A percentile compares a stretch with the other conserved stretches of the same genome.
phyloP scores from a whole-genome alignment of 2,113 vertebrate genomes.

The Cryptomyrus ogoouensis region DNA sequence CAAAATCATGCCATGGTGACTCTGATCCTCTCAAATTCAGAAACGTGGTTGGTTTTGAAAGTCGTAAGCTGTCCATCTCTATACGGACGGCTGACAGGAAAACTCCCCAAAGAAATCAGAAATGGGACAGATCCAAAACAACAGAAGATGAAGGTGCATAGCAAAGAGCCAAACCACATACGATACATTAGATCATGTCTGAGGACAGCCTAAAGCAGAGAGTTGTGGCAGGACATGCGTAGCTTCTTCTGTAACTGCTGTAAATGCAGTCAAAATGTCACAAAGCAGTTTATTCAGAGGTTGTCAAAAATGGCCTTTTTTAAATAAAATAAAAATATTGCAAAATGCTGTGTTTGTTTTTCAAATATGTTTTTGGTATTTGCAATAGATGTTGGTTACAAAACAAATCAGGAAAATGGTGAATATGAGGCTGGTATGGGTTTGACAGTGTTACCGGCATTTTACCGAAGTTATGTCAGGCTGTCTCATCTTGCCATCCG shows the following conservation, averaged over 20 bases:
- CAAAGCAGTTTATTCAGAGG: neutral
- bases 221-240: neutral
- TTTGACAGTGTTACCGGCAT: neutral
- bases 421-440: neutral
- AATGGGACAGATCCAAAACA: neutral
- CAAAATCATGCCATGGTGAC: neutral
- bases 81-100: neutral
- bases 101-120: neutral
- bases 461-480: conserved; percentile 33
- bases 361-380: neutral
- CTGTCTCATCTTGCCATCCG: conserved; percentile 53
- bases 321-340: neutral
- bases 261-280: neutral
- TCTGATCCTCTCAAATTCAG: neutral
- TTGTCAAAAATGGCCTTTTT: neutral
- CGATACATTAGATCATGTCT: neutral
- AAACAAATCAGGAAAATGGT: neutral
- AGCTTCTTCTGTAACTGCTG: neutral
- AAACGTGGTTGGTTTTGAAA: neutral
- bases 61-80: neutral
- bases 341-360: neutral
- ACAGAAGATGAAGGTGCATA: neutral
- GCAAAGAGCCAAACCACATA: neutral
- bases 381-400: neutral
- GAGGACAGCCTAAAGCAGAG: neutral